Conservation (phyloP, 2,888 invertebrate species). For the Therioaphis trifolii region DNA sequence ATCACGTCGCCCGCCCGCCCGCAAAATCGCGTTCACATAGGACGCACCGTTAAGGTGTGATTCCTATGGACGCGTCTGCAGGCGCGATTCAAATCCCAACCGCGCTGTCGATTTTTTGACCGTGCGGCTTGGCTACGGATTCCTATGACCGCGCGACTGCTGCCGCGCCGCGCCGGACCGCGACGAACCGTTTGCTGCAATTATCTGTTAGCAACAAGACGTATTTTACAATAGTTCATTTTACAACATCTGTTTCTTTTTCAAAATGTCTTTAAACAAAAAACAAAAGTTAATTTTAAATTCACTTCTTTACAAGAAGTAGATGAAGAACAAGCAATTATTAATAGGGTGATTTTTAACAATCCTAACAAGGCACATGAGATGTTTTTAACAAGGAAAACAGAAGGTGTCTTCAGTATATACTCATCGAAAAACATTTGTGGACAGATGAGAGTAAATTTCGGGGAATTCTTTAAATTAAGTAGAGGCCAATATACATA, state of each 20-base stretch:
- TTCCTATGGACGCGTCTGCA: not conserved
- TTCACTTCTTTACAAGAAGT: not conserved
- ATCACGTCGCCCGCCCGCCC: too few species aligned
- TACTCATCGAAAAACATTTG: not conserved
- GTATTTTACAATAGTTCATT: not conserved
- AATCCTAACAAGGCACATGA: not conserved
- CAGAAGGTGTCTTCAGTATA: not conserved
- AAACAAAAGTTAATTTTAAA: slow-evolving; percentile 5
- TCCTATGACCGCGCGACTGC: not conserved
- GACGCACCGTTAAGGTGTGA: too few species aligned
- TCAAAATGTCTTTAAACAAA: not conserved
- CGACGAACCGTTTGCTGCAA: not conserved
- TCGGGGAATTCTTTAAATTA: too few species aligned
- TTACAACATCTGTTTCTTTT: not conserved
- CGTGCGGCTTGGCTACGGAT: not conserved
- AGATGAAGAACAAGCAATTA: not conserved
- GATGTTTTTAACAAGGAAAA: too few species aligned
- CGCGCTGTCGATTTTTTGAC: not conserved
- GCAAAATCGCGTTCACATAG: too few species aligned
- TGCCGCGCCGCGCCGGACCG: not conserved
- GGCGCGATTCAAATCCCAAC: not conserved
- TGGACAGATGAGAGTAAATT: not conserved
- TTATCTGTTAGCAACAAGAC: not conserved
- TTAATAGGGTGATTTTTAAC: not conserved
- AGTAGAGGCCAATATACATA: not conserved